Conservation (phyloP, 2,113 vertebrate genomes). For the Gambusia holbrooki region DNA sequence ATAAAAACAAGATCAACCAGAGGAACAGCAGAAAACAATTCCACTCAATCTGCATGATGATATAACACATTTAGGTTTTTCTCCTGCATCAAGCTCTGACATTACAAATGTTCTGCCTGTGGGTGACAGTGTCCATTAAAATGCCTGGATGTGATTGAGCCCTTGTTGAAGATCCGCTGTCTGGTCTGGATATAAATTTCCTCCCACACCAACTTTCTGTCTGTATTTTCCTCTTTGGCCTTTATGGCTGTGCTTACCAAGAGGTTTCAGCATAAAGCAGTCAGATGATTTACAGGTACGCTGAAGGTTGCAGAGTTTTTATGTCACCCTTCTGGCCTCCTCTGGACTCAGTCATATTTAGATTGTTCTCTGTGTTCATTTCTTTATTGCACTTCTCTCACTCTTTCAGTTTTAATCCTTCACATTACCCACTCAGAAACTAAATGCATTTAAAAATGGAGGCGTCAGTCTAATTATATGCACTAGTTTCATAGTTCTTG, state of each 20-base stretch:
- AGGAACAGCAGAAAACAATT: background rate
- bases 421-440: background rate
- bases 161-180: conserved; percentile 49
- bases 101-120: conserved; percentile 25
- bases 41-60: conserved; percentile 1
- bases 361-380: background rate
- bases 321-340: background rate
- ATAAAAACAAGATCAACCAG: background rate
- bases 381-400: background rate
- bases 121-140: conserved; percentile 49
- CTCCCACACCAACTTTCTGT: conserved; percentile 29
- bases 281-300: conserved; percentile 13
- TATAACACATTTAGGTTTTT: conserved; percentile 16
- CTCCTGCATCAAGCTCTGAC: conserved; percentile 24
- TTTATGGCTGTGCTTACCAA: conserved; percentile 19
- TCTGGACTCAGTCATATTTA: background rate
- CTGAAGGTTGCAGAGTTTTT: conserved; percentile 4
- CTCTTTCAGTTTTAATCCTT: background rate
- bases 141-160: conserved; percentile 33
- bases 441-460: background rate
- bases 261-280: conserved; percentile 11
- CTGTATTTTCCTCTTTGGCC: conserved; percentile 15
- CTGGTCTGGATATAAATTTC: conserved; percentile 49
- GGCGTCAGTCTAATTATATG: background rate
- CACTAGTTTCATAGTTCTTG: no score